Evolutionary conservation across 2,113 vertebrate genomes (phyloP), one percentile per base, ranked within the genome.

Genomic region (Globicephala melas): DNA sequence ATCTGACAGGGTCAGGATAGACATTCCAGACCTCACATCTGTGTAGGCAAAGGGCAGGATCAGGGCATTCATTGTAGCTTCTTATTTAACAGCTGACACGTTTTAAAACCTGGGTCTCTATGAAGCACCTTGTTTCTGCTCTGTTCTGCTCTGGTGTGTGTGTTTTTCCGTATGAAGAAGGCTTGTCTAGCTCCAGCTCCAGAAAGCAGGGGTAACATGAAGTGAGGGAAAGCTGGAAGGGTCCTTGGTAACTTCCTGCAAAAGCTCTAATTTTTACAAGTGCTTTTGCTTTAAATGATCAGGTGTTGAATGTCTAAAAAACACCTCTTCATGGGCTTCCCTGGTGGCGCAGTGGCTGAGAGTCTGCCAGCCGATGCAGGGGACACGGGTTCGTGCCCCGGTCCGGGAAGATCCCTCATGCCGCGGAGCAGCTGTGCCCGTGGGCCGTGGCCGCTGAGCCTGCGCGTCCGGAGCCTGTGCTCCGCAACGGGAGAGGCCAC

Each of bases 391-490:
- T 44, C 44, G 2, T 44, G 44, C 44, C 44, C 44, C 44, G 1
- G 44, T 44, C 44, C 8, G 2, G 8, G 44, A 44, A 44, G 44
- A 44, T 44, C 44, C 44, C 44, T 10, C 44, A 44, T 9, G 44
- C 44, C 44, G 2, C 6, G 6, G 41, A 41, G 41, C 7, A 0
- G 41, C 41, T 41, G 41, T 0, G 6, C 7, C 8, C 44, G 8
- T 44, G 44, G 8, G 44, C 44, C 8, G 8, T 44, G 44, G 44
- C 44, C 8, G 0, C 44, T 44, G 44, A 44, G 44, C 44, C 8
- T 44, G 44, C 8, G 8, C 8, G 2, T 44, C 44, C 0, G 8
- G 44, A 44, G 44, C 44, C 8, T 44, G 44, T 44, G 44, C 44
- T 44, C 2, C 2, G 8, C 44, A 44, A 44, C 2, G 8, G 44